Evolutionary conservation across 2,113 vertebrate species (phyloP).

Genomic region (Australoheros scitulus): DNA sequence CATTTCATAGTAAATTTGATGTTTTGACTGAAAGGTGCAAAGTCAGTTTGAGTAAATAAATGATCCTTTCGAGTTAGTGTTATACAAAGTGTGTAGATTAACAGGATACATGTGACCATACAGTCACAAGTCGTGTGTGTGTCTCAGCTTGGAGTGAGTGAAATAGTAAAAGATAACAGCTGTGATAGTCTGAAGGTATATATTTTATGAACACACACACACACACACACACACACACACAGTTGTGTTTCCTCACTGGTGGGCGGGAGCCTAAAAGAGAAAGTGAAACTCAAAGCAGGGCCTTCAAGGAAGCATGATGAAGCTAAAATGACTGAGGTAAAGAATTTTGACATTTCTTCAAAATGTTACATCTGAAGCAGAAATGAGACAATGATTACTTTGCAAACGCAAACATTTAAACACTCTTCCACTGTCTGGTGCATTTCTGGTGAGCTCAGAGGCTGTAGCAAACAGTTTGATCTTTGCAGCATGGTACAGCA

Average conservation of each 20-base stretch:
- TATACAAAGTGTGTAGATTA: too few relatives aligned
- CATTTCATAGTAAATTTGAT: too few relatives aligned
- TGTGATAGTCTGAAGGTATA: too few relatives aligned
- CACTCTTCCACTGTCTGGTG: background rate
- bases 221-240: background rate
- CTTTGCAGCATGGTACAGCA: background rate
- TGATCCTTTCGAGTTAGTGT: too few relatives aligned
- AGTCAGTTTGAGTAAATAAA: too few relatives aligned
- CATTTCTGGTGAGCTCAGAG: background rate
- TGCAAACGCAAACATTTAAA: background rate
- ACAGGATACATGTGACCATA: too few relatives aligned
- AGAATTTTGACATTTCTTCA: background rate
- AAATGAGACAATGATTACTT: background rate
- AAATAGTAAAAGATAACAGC: too few relatives aligned
- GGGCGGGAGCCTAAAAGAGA: conserved; percentile 52
- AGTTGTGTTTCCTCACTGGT: background rate
- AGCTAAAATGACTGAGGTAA: conserved; percentile 53
- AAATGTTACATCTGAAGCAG: background rate
- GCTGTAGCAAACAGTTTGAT: background rate
- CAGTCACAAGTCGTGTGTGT: too few relatives aligned
- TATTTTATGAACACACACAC: background rate
- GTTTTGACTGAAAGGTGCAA: too few relatives aligned
- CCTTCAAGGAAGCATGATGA: conserved; percentile 17
- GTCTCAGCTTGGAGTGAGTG: too few relatives aligned
- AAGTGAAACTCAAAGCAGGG: conserved; percentile 60